These are phyloP conservation scores for Sesamia nonagrioides DNA, from an alignment of 1,140 invertebrate species.

Conservation along the genomic window DNA sequence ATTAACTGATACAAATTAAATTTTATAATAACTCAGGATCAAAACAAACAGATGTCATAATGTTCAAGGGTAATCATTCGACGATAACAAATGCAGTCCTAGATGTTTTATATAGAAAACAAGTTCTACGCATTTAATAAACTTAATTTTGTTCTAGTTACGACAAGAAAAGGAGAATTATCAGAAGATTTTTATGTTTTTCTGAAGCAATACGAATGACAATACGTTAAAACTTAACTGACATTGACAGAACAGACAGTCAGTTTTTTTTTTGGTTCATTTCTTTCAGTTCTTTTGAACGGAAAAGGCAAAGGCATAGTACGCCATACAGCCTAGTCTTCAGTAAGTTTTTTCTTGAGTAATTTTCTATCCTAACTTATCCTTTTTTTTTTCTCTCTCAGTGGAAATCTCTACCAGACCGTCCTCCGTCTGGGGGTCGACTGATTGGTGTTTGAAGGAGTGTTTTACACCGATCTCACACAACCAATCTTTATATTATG, in stretches of 20 bases:
- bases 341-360: no score
- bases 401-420: no score
- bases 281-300: no score
- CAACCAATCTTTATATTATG: no score
- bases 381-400: no score
- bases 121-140: slow-evolving; percentile 6
- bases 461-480: no score
- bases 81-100: slow-evolving; percentile 6
- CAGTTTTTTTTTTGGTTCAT: no score
- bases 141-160: slow-evolving; percentile 10
- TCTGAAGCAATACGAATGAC: slow-evolving; percentile 38
- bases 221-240: slow-evolving; percentile 57
- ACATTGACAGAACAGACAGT: slow-evolving; percentile 54
- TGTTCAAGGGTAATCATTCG: slow-evolving; percentile 42
- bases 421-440: no score
- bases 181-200: slow-evolving; percentile 26
- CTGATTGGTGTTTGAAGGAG: no score
- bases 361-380: no score
- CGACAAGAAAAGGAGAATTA: slow-evolving; percentile 19
- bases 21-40: slow-evolving; percentile 62
- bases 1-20: slow-evolving; percentile 64
- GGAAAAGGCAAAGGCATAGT: no score
- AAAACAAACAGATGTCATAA: slow-evolving; percentile 82
- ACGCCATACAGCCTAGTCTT: no score
- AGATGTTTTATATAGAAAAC: not conserved